phyloP scores from a whole-genome alignment of 2,888 invertebrate genomes.

The Orthosia cruda region DNA sequence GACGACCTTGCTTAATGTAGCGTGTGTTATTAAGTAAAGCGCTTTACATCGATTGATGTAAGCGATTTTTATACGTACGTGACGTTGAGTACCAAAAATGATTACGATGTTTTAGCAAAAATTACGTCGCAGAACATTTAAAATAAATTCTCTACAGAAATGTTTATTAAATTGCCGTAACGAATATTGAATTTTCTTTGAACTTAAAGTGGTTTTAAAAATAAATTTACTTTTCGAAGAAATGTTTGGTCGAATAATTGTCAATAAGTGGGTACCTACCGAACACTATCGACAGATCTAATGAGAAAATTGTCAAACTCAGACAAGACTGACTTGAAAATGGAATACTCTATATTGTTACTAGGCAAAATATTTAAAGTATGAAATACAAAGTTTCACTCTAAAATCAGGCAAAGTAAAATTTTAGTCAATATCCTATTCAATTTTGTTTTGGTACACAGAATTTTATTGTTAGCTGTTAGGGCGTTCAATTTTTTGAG shows the following conservation, averaged over 20 bases:
- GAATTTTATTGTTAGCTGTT: conserved; percentile 14
- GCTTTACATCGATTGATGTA: conserved; percentile 60
- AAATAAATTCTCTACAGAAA: conserved; percentile 17
- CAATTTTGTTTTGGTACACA: conserved; percentile 20
- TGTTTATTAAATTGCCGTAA: conserved; percentile 33
- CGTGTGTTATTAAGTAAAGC: conserved; percentile 65
- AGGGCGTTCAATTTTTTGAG: conserved; percentile 10
- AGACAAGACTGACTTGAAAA: background rate
- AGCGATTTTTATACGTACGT: conserved; percentile 48
- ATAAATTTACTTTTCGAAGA: background rate
- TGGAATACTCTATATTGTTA: background rate
- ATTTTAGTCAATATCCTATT: conserved; percentile 1
- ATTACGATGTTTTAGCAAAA: conserved; percentile 27
- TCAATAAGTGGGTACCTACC: background rate
- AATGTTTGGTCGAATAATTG: conserved; percentile 3
- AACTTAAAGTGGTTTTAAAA: conserved; percentile 26
- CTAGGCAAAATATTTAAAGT: background rate
- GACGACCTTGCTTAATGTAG: conserved; percentile 66
- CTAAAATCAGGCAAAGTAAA: background rate
- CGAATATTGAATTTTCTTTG: conserved; percentile 28
- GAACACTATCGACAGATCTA: background rate
- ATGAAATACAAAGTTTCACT: background rate
- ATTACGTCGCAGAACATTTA: conserved; percentile 19
- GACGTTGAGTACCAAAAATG: conserved; percentile 31
- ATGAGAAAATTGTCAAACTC: conserved; percentile 3